phyloP scores from a whole-genome alignment of 2,797 vertebrate genomes.

The Sebastes baramenuke region DNA sequence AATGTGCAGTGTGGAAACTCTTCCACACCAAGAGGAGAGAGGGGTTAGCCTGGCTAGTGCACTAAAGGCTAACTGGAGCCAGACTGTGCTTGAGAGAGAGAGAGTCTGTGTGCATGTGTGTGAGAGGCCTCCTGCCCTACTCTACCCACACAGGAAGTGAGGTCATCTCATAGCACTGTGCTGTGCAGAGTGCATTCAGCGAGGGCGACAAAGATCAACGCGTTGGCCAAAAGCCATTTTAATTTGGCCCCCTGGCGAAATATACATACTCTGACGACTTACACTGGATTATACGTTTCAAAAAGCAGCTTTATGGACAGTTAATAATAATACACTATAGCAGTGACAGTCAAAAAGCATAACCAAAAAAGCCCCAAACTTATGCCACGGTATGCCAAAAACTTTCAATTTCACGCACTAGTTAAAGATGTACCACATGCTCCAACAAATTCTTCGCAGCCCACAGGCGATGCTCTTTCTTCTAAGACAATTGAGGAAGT shows the following conservation, averaged over 20 bases:
- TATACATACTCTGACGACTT: conserved; percentile 46
- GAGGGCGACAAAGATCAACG: conserved; percentile 71
- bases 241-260: conserved; percentile 49
- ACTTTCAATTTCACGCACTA: conserved; percentile 24
- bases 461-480: conserved; percentile 41
- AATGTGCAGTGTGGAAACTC: conserved; percentile 64
- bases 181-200: conserved; percentile 66
- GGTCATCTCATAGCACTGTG: conserved; percentile 71
- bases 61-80: conserved; percentile 72
- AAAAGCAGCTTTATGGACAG: conserved; percentile 9
- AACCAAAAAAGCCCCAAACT: conserved; percentile 11
- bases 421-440: conserved; percentile 51
- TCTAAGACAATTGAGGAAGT: conserved; percentile 66
- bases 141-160: conserved; percentile 84
- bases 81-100: conserved; percentile 49
- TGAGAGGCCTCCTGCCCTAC: conserved; percentile 70
- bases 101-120: conserved; percentile 40
- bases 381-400: conserved; percentile 33
- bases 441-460: conserved; percentile 46
- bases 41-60: conserved; percentile 54
- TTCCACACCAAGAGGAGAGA: conserved; percentile 44
- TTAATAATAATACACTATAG: not conserved
- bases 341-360: conserved; percentile 4
- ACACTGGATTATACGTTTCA: conserved; percentile 25
- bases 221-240: conserved; percentile 68